These are phyloP conservation scores for Axea sp. DNA, from an alignment of 2,888 invertebrate species.

Conservation along the genomic window DNA sequence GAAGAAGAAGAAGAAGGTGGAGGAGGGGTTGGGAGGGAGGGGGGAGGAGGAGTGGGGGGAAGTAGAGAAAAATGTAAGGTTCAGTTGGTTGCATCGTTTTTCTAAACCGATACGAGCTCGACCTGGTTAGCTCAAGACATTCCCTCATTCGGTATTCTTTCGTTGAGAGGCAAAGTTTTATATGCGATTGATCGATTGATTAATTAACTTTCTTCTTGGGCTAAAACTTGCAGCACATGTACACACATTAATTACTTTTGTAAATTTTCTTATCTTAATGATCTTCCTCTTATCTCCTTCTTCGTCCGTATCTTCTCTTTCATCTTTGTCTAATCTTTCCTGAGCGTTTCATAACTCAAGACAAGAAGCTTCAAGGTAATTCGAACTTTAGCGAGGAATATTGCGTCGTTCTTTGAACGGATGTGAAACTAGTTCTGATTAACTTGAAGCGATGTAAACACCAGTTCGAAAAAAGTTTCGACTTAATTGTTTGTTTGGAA, in stretches of 20 bases:
- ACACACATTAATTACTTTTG: slow-evolving; percentile 45
- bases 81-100: slow-evolving; percentile 40
- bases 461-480: slow-evolving; percentile 5
- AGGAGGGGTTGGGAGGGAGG: too few relatives aligned
- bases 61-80: too few relatives aligned
- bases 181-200: too few relatives aligned
- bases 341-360: slow-evolving; percentile 9
- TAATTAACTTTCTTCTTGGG: slow-evolving; percentile 39
- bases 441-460: slow-evolving; percentile 36
- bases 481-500: slow-evolving; percentile 2
- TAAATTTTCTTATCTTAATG: slow-evolving; percentile 23
- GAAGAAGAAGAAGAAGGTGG: too few relatives aligned
- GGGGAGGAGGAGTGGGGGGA: too few relatives aligned
- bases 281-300: neutral
- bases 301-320: too few relatives aligned
- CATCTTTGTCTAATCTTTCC: slow-evolving; percentile 3
- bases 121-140: slow-evolving; percentile 39
- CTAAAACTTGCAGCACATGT: slow-evolving; percentile 25
- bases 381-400: slow-evolving; percentile 35
- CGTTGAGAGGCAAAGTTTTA: slow-evolving; percentile 7
- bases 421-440: slow-evolving; percentile 36
- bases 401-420: slow-evolving; percentile 29
- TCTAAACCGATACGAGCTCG: slow-evolving; percentile 40
- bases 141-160: slow-evolving; percentile 8
- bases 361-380: slow-evolving; percentile 38